phyloP scores from a whole-genome alignment of 2,797 vertebrate species.

The Hippocampus kuda region DNA sequence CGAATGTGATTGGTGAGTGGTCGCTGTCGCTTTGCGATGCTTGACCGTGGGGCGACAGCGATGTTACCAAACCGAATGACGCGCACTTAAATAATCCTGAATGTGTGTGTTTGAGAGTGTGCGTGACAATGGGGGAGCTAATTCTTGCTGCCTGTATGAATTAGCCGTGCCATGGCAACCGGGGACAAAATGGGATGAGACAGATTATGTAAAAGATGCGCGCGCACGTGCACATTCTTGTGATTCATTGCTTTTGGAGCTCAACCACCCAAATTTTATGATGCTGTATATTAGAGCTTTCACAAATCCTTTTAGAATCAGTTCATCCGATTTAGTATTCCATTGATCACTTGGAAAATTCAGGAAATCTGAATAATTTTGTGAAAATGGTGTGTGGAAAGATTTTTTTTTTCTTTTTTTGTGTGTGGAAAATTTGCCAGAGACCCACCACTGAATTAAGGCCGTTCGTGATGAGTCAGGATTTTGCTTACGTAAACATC shows the following conservation, averaged over 20 bases:
- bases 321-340: too few species aligned
- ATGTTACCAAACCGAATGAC: not conserved
- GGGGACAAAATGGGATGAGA: not conserved
- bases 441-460: too few species aligned
- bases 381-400: too few species aligned
- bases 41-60: not conserved
- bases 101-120: not conserved
- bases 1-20: too few species aligned
- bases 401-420: too few species aligned
- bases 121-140: not conserved
- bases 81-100: not conserved
- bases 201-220: not conserved
- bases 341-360: too few species aligned
- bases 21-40: not conserved
- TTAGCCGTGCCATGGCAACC: not conserved
- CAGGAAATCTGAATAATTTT: too few species aligned
- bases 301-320: too few species aligned
- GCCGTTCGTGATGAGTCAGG: not conserved
- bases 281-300: not conserved
- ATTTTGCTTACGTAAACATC: not conserved
- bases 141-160: not conserved
- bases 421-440: too few species aligned
- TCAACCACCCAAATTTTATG: not conserved
- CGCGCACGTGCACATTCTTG: not conserved
- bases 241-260: not conserved